Base-by-base conservation (phyloP, 2,797 vertebrate species). In the Lepus oiostolus region DNA sequence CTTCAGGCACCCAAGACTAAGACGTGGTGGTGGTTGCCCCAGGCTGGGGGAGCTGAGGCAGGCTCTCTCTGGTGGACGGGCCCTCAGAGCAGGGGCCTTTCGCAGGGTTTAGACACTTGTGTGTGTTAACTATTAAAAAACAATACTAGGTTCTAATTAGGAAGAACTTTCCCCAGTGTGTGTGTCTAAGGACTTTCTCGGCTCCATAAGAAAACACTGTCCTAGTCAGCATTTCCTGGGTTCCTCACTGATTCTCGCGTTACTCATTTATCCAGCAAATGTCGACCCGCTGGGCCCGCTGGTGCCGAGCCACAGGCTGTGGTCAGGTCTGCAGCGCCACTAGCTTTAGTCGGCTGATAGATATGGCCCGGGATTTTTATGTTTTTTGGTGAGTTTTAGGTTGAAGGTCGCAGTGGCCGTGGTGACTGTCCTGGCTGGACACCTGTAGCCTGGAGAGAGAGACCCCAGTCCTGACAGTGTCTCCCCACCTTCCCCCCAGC, bases 401-500 rank as follows among this genome's bases (percentile, higher is more conserved):
- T 58, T 17, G 14, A 58, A 17, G 54, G 54, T 58, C 14, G 54
- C 54, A 16, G 54, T 58, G 54, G 14, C 54, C 19, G 54, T 58
- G 54, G 54, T 58, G 1, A 58, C 54, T 1, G 14, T 58, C 19
- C 54, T 21, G 54, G 54, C 19, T 42, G 7, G 42, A 42, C 42
- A 42, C 1, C 2, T 5, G 0, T 10, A 30, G 35, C 88, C 50
- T 32, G 11, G 72, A 24, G 4, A 21, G 4, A 21, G 12, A 32
- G 52, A 11, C 32, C 28, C 83, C 84, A 1, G 93, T 7, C 65
- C 72, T 62, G 38, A 96, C 13, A 2, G 21, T 71, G 4, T 1
- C 47, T 35, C 8, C 8, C 4, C 6, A 0, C 4, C 1, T 4
- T 3, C 22, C n/a, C 91, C 97, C 97, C 98, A 99, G 99, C 99